A percentile compares a stretch with the other conserved stretches of the same genome.
These are phyloP conservation scores for Unio pictorum DNA, from an alignment of 2,888 invertebrate species.

Conservation along the genomic window DNA sequence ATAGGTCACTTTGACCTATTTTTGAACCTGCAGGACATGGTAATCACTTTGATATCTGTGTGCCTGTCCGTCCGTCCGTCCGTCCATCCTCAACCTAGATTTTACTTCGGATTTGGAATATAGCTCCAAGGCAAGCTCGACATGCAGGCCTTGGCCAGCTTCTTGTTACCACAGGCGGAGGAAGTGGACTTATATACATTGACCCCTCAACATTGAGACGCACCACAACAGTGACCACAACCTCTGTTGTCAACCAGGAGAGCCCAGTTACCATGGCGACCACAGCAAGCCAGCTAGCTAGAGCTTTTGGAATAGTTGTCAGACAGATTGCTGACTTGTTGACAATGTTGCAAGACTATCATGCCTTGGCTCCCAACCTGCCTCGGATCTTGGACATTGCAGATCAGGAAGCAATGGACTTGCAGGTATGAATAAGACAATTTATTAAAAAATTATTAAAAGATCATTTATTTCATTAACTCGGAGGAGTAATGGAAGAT, in stretches of 20 bases:
- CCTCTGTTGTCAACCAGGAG: slow-evolving; percentile 78
- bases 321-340: slow-evolving; percentile 93
- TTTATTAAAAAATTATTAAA: too few relatives aligned
- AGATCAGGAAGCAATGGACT: slow-evolving; percentile 84
- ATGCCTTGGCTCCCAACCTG: slow-evolving; percentile 79
- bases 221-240: slow-evolving; percentile 59
- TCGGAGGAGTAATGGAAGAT: too few relatives aligned
- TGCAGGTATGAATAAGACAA: slow-evolving; percentile 78
- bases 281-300: slow-evolving; percentile 78
- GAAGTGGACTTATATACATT: slow-evolving; percentile 93
- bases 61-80: too few relatives aligned
- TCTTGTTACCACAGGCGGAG: slow-evolving; percentile 74
- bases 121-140: too few relatives aligned
- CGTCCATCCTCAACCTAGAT: too few relatives aligned
- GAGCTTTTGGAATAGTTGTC: slow-evolving; percentile 94
- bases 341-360: slow-evolving; percentile 74
- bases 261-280: slow-evolving; percentile 91
- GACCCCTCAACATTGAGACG: slow-evolving; percentile 82
- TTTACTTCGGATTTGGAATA: too few relatives aligned
- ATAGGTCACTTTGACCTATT: too few relatives aligned
- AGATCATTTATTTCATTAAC: too few relatives aligned
- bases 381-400: slow-evolving; percentile 83
- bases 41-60: too few relatives aligned
- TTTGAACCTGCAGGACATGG: too few relatives aligned
- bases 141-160: neutral